phyloP scores from a whole-genome alignment of 2,113 vertebrate genomes.

The Willisornis vidua region DNA sequence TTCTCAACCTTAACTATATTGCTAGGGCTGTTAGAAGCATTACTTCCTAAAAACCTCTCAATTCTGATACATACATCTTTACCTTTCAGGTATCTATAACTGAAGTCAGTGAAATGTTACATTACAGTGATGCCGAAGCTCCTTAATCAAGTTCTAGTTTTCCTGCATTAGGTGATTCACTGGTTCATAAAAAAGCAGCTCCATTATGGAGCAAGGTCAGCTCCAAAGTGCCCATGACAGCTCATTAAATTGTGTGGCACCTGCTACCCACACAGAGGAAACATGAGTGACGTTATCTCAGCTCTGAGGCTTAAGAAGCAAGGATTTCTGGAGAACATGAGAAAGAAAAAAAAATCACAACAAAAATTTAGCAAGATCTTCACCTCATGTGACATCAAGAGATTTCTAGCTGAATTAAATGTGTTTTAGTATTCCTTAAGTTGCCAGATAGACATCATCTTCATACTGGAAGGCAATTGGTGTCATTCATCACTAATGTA shows the following conservation, averaged over 20 bases:
- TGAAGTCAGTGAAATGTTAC: background rate
- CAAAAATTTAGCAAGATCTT: background rate
- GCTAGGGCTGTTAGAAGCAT: background rate
- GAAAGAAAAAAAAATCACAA: background rate
- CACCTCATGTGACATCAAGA: background rate
- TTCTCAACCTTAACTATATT: background rate
- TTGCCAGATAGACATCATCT: background rate
- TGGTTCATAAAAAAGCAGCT: conserved; percentile 7
- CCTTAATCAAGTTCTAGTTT: conserved; percentile 36
- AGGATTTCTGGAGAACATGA: background rate
- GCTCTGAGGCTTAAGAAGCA: background rate
- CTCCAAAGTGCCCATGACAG: background rate
- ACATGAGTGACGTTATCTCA: background rate
- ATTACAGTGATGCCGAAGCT: background rate
- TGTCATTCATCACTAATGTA: background rate
- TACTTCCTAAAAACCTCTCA: background rate
- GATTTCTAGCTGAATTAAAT: background rate
- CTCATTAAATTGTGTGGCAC: conserved; percentile 24
- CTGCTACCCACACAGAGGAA: background rate
- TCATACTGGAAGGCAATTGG: background rate
- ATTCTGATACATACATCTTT: background rate
- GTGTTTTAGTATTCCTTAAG: background rate
- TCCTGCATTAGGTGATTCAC: background rate
- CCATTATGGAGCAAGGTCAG: background rate
- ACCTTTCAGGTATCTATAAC: background rate